Evolutionary conservation across 1,140 invertebrate genomes (phyloP).

Genomic region (Bombyx mori): DNA sequence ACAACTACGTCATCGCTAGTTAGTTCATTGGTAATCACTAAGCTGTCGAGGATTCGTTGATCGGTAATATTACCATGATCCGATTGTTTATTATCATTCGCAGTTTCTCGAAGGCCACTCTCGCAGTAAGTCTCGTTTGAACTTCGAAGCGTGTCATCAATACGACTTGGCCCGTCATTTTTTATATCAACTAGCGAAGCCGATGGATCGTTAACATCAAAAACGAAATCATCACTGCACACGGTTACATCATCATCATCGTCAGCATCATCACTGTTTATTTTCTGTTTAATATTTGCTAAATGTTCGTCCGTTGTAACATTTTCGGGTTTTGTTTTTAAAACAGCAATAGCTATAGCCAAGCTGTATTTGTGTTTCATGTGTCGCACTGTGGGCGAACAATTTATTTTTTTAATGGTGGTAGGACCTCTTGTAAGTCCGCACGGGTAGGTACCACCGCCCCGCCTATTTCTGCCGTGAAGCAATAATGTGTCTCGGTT

Average conservation of each 20-base stretch:
- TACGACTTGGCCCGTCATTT: background rate
- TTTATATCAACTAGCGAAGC: background rate
- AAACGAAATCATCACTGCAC: constrained; percentile 4
- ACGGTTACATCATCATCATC: background rate
- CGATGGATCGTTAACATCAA: background rate
- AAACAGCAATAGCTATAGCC: constrained; percentile 30
- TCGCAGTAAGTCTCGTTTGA: background rate
- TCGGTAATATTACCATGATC: too few species aligned
- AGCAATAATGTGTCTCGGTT: too few species aligned
- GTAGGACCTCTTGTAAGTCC: too few species aligned
- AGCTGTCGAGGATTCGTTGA: too few species aligned
- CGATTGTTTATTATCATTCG: too few species aligned
- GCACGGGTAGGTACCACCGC: too few species aligned
- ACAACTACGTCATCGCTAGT: too few species aligned
- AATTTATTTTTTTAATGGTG: background rate
- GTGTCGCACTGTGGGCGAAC: constrained; percentile 22
- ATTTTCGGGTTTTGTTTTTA: constrained; percentile 31
- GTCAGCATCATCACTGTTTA: constrained; percentile 12
- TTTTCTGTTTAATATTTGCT: constrained; percentile 26
- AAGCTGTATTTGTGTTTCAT: constrained; percentile 32
- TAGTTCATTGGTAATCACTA: too few species aligned
- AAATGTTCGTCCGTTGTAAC: constrained; percentile 25
- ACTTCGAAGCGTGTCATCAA: too few species aligned
- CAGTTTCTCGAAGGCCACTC: too few species aligned
- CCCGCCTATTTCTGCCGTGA: too few species aligned